Evolutionary conservation across 2,888 invertebrate genomes (phyloP).

Genomic region (Tillus elongatus): DNA sequence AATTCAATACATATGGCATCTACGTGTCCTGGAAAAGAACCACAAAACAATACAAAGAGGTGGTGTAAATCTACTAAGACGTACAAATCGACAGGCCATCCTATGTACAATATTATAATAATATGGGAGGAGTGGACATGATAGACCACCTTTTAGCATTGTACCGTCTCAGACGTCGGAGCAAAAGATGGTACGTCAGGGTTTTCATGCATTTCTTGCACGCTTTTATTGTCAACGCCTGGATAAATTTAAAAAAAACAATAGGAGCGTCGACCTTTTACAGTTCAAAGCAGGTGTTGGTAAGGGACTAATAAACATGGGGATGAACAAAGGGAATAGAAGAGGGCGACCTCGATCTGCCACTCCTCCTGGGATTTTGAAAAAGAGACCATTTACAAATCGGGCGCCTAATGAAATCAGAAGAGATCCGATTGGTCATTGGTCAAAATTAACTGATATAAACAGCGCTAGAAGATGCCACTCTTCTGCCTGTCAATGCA

Average conservation of each 20-base stretch:
- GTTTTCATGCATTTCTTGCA: constrained; percentile 5
- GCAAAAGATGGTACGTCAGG: constrained; percentile 9
- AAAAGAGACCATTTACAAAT: not conserved
- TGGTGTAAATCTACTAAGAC: constrained; percentile 3
- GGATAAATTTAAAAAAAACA: constrained; percentile 5
- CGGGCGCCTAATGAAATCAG: not conserved
- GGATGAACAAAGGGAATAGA: not conserved
- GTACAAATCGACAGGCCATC: constrained; percentile 8
- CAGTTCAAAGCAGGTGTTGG: constrained; percentile 8
- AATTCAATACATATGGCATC: constrained; percentile 7
- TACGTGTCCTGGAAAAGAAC: constrained; percentile 10
- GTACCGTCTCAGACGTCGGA: constrained; percentile 8
- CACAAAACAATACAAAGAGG: constrained; percentile 5
- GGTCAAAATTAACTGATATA: constrained; percentile 2
- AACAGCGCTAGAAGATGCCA: not conserved
- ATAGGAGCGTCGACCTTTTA: constrained; percentile 6
- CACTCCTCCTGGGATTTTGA: constrained; percentile 1
- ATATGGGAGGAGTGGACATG: no score
- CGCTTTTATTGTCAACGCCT: constrained; percentile 7
- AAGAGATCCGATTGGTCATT: not conserved
- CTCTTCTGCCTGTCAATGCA: not conserved
- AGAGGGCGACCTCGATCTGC: constrained; percentile 4
- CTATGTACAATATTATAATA: not conserved
- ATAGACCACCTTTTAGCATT: no score
- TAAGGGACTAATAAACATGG: not conserved